These are phyloP conservation scores for Mactra quadrangularis DNA, from an alignment of 1,140 invertebrate species.

Conservation along the genomic window DNA sequence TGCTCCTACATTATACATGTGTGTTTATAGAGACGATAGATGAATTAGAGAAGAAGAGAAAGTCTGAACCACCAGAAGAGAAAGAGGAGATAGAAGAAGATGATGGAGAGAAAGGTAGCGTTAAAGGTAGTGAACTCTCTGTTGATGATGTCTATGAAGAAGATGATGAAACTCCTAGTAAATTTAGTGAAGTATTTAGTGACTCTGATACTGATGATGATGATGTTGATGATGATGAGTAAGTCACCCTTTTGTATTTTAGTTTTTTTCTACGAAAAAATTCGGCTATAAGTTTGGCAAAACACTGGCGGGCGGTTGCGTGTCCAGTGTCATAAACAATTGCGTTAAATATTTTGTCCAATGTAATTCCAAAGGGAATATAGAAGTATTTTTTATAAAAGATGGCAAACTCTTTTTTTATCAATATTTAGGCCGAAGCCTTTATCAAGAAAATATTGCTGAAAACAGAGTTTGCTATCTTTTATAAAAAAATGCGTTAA, in stretches of 20 bases:
- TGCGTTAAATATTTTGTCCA: too few species aligned
- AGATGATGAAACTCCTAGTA: constrained; percentile 65
- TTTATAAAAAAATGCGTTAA: too few species aligned
- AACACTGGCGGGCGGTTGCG: too few species aligned
- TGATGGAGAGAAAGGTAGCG: constrained; percentile 40
- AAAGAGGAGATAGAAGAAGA: constrained; percentile 61
- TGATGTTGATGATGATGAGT: constrained; percentile 68
- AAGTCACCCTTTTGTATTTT: not conserved
- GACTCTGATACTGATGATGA: constrained; percentile 72
- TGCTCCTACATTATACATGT: too few species aligned
- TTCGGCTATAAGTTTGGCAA: too few species aligned
- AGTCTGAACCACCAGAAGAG: constrained; percentile 47
- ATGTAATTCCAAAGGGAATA: too few species aligned
- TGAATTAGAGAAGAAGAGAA: constrained; percentile 54
- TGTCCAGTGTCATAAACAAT: too few species aligned
- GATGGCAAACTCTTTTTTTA: too few species aligned
- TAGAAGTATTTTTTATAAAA: too few species aligned
- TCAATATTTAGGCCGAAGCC: too few species aligned
- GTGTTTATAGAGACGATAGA: constrained; percentile 58
- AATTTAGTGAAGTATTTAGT: constrained; percentile 73
- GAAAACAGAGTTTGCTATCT: too few species aligned
- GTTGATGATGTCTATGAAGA: constrained; percentile 62
- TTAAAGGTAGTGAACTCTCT: constrained; percentile 59
- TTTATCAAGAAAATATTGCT: too few species aligned
- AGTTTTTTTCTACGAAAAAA: not conserved